Evolutionary conservation across 2,888 invertebrate species (phyloP), one percentile per base, ranked within the genome.

Genomic region (Proisotoma minuta): DNA sequence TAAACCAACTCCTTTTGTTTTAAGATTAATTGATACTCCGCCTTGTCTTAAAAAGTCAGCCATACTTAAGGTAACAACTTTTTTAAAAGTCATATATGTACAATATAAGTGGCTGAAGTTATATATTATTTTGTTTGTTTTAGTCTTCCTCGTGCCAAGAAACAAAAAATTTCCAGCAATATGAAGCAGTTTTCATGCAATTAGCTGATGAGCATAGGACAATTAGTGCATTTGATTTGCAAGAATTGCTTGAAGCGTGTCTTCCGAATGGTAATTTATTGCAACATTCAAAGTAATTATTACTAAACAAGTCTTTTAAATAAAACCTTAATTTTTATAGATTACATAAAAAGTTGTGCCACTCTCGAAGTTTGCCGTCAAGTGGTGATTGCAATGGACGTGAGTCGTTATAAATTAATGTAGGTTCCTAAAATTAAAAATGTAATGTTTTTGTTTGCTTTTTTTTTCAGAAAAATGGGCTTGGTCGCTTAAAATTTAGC

Each of bases 311-410:
- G 27, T 54, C 54, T 22, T 40, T 40, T 43, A 40, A 29, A 15
- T 20, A 26, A 2, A 48, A 2, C 2, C 48, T 24, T 53, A 28
- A 47, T 40, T 59, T 51, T 24, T 22, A 39, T 76, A 84, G 93
- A 94, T 80, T 94, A 93, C 75, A 92, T 94, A 71, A 94, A 93
- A 76, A 93, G 93, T 74, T 93, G 93, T 77, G 92, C 93, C 1
- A 90, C 89, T 18, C 85, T 93, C 74, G 93, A 93, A 78, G 92
- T 94, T 1, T 94, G 94, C 76, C 82, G 92, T 63, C 92, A 93
- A 79, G 90, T 93, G 8, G 87, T 94, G 22, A 82, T 93, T 1
- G 86, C 92, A 5, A 84, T 93, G 80, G 93, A 93, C 80, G 90
- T 90, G 87, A 87, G 15, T 60, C 29, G 40, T 8, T 59, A 22